Conservation (phyloP, 1,140 invertebrate species). For the Lineus longissimus region DNA sequence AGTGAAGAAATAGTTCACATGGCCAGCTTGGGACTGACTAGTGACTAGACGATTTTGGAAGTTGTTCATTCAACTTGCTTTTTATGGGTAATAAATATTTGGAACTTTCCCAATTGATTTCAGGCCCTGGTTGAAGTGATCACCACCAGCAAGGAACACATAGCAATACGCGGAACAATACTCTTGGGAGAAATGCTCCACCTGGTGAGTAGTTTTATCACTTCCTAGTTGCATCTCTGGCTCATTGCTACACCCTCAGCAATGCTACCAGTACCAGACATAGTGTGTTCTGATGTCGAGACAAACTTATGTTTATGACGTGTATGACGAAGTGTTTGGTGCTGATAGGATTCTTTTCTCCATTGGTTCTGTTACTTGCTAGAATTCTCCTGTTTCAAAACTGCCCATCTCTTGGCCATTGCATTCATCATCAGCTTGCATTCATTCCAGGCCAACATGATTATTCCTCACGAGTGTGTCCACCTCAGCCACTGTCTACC, state of each 20-base stretch:
- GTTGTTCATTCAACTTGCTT: not conserved
- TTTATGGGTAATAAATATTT: not conserved
- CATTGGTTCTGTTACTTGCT: too few species aligned
- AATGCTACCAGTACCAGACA: too few species aligned
- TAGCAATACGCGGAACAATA: constrained; percentile 85
- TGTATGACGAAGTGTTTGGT: too few species aligned
- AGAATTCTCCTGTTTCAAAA: too few species aligned
- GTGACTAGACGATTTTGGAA: not conserved
- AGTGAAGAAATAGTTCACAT: constrained; percentile 7
- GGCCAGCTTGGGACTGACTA: not conserved
- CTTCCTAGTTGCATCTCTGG: too few species aligned
- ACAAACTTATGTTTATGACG: too few species aligned
- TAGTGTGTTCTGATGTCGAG: too few species aligned
- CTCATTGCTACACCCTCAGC: too few species aligned
- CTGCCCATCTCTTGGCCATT: too few species aligned
- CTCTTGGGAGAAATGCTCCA: constrained; percentile 82
- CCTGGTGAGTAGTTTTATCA: constrained; percentile 58
- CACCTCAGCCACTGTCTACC: constrained; percentile 77
- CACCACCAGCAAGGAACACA: constrained; percentile 78
- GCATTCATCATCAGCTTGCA: too few species aligned
- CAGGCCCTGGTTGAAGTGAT: constrained; percentile 85
- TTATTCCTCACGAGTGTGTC: constrained; percentile 79
- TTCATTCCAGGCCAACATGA: constrained; percentile 58
- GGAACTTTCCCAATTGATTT: too few species aligned
- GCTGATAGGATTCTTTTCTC: too few species aligned